Base-by-base conservation (phyloP, 2,797 vertebrate genomes). In the Galaxias olidus region DNA sequence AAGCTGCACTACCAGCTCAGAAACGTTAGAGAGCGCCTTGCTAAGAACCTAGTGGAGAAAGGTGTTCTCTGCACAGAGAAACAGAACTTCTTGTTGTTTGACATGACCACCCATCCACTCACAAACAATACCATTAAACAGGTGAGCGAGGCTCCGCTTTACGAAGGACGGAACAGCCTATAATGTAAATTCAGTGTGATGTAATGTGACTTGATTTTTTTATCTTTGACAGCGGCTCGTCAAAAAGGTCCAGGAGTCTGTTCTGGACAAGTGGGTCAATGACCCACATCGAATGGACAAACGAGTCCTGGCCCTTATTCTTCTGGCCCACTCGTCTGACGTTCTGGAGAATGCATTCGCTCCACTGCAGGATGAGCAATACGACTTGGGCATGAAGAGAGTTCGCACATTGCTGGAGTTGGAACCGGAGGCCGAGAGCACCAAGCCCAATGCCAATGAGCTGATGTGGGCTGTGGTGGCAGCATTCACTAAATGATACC, bases 41-140 rank as follows among this genome's bases (percentile, higher is more conserved):
- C 97, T 30, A 98, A 99, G 88, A 99, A 98, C 86, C 88, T 99
- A 75, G 97, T 99, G 18, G 96, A 98, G 88, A 99, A 99, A 84
- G 97, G 97, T 0, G 95, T 99, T 68, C 87, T 99, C 80, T 98
- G 96, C n/a, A 99, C 96, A 13, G 96, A 99, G 91, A 99, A 99
- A 89, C 96, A 99, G 88, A 99, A 97, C 92, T 99, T 99, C 87
- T 90, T 99, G 72, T 95, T 98, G 52, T 99, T 99, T 81, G 96
- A 98, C 91, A 99, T 98, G 96, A 99, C 95, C 53, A 99, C 96
- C 0, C 96, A 99, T 83, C 96, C 97, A 1, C 95, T 98, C 81
- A 99, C 93, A 84, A 97, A 99, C 90, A 95, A 88, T 79, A 93
- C 90, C 69, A 94, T 98, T 73, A 98, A 98, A 75, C 96, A 90